Evolutionary conservation across 2,797 vertebrate species (phyloP).

Genomic region (Rhadinocentrus ornatus): DNA sequence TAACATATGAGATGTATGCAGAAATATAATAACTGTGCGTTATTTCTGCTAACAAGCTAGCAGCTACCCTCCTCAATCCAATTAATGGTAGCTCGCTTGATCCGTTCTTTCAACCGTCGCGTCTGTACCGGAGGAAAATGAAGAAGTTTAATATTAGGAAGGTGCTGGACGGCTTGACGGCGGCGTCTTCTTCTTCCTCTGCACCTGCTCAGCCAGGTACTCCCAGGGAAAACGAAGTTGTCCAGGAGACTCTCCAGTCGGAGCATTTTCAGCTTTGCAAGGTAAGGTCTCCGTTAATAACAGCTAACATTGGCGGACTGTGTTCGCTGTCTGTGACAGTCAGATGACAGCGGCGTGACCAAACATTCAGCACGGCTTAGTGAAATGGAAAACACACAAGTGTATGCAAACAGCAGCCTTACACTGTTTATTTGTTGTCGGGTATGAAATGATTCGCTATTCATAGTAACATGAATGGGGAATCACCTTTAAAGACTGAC

Average conservation of each 20-base stretch:
- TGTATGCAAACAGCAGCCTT: background rate
- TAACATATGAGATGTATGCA: constrained; percentile 77
- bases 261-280: constrained; percentile 99
- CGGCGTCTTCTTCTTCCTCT: constrained; percentile 84
- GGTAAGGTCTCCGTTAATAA: constrained; percentile 80
- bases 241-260: constrained; percentile 95
- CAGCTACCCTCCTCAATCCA: constrained; percentile 55
- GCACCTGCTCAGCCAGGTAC: constrained; percentile 82
- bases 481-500: background rate
- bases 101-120: constrained; percentile 49
- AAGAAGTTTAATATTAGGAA: constrained; percentile 98
- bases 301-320: constrained; percentile 1
- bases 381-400: background rate
- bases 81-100: constrained; percentile 68
- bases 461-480: background rate
- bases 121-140: constrained; percentile 83
- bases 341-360: constrained; percentile 66
- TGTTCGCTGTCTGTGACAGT: constrained; percentile 1
- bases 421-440: background rate
- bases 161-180: constrained; percentile 97
- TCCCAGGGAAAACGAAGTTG: constrained; percentile 86
- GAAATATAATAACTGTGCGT: constrained; percentile 75
- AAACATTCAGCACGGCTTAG: constrained; percentile 17
- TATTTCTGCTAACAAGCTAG: constrained; percentile 72
- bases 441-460: constrained; percentile 1